Conservation (phyloP, 2,113 vertebrate genomes). For the Empidonax alnorum region DNA sequence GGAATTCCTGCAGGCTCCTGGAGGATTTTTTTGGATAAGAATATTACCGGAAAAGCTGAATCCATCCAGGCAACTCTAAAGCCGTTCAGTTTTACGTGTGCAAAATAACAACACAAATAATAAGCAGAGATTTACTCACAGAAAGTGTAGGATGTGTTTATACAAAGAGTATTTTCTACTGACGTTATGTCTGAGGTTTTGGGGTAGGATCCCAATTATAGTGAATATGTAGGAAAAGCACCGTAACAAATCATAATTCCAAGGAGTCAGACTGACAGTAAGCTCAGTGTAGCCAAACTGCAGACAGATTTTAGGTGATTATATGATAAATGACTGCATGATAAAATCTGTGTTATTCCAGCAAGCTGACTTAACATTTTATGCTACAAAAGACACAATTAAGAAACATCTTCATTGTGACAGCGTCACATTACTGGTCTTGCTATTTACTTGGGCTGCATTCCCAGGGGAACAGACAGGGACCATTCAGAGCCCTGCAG, state of each 20-base stretch:
- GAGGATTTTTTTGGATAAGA: background rate
- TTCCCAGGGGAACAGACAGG: background rate
- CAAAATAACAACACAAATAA: background rate
- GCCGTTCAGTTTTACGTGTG: background rate
- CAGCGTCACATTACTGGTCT: background rate
- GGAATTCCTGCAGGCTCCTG: background rate
- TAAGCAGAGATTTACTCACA: background rate
- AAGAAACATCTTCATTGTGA: background rate
- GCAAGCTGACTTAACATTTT: background rate
- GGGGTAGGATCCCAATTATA: background rate
- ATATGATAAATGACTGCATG: background rate
- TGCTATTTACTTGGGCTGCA: background rate
- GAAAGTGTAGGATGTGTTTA: background rate
- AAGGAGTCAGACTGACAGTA: background rate
- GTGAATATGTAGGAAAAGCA: background rate
- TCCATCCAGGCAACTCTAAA: background rate
- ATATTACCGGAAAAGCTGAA: background rate
- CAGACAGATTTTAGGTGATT: background rate
- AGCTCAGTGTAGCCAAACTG: background rate
- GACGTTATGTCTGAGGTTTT: background rate
- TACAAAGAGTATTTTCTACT: background rate
- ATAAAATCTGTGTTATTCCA: background rate
- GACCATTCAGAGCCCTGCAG: fast-evolving
- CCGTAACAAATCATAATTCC: background rate
- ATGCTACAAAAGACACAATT: background rate